Conservation (phyloP, 2,797 vertebrate genomes). For the Anguilla pacifica region DNA sequence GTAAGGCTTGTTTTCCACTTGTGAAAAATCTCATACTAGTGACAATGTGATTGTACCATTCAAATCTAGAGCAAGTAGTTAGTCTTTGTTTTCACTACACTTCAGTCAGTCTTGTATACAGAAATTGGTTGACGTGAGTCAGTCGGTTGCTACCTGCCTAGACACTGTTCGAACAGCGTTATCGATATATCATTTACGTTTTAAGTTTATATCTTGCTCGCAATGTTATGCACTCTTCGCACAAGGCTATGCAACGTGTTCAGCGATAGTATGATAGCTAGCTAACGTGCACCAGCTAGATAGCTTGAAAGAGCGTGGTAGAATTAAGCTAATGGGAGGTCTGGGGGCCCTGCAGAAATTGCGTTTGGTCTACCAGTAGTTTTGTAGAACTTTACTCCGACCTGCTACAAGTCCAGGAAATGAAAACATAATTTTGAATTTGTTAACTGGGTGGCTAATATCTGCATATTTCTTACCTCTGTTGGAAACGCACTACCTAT, state of each 20-base stretch:
- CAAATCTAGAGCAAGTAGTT: slow-evolving; percentile 41
- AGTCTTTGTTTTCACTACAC: slow-evolving; percentile 61
- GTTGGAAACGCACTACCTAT: neutral
- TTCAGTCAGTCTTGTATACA: neutral
- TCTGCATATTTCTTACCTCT: neutral
- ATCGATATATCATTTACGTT: neutral
- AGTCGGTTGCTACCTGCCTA: neutral
- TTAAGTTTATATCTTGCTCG: neutral
- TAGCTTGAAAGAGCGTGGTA: neutral
- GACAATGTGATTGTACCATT: neutral
- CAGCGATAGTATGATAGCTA: neutral
- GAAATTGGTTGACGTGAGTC: neutral
- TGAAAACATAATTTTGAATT: neutral
- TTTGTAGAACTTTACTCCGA: neutral
- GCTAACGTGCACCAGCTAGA: neutral
- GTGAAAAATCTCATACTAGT: neutral
- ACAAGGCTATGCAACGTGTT: neutral
- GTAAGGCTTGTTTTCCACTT: slow-evolving; percentile 22
- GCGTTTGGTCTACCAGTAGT: neutral
- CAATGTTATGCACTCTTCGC: neutral
- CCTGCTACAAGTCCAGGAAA: neutral
- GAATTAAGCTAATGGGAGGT: neutral
- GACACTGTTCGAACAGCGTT: neutral
- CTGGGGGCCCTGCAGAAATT: neutral
- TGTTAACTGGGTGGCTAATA: neutral